A percentile compares a stretch with the other conserved stretches of the same genome.
These are phyloP conservation scores for Mantis religiosa DNA, from an alignment of 2,888 invertebrate species.

Conservation along the genomic window DNA sequence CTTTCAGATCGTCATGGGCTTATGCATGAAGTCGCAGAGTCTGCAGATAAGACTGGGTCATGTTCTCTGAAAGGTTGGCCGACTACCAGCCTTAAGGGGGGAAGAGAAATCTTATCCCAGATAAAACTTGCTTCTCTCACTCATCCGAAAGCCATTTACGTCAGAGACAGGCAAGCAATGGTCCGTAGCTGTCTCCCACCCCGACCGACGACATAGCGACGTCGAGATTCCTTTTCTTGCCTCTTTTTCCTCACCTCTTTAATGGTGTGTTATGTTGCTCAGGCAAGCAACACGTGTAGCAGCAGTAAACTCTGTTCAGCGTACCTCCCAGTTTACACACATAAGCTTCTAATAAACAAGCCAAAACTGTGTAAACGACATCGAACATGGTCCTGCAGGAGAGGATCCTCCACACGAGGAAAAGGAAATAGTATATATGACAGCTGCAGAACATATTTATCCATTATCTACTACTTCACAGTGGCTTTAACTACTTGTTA, in stretches of 20 bases:
- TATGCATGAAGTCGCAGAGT: not conserved
- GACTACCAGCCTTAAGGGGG: not conserved
- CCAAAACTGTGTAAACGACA: not conserved
- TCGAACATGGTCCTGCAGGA: not conserved
- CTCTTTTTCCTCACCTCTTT: not conserved
- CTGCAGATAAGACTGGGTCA: not conserved
- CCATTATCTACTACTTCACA: too few species aligned
- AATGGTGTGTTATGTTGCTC: not conserved
- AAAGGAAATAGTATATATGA: not conserved
- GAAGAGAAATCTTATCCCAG: not conserved
- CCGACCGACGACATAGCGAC: not conserved
- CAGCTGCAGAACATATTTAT: too few species aligned
- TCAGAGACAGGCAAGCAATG: constrained; percentile 19
- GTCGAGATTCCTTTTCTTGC: not conserved
- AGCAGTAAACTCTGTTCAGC: not conserved
- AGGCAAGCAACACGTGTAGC: not conserved
- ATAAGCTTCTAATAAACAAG: not conserved
- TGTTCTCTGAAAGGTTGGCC: not conserved
- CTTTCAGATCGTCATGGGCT: not conserved
- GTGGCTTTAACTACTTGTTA: too few species aligned
- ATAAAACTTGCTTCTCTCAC: constrained; percentile 17
- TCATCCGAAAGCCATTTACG: constrained; percentile 25
- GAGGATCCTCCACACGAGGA: not conserved
- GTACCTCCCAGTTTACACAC: not conserved
- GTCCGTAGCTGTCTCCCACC: not conserved